Evolutionary conservation across 2,888 invertebrate genomes (phyloP), one percentile per base, ranked within the genome.

Genomic region (Noctua janthina): DNA sequence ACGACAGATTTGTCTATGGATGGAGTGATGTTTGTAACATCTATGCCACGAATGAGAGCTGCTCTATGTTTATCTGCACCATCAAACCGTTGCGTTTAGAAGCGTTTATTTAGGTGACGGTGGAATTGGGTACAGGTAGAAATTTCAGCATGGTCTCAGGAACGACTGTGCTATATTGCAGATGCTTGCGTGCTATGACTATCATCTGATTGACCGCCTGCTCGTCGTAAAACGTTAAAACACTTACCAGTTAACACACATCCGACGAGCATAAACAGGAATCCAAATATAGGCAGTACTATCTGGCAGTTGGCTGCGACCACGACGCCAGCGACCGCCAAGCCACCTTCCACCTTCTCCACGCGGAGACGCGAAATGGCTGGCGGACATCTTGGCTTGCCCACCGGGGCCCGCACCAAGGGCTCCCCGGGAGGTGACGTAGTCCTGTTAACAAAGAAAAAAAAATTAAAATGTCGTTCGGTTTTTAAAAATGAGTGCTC

Each of bases 241-340:
- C n/a, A 85, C 96, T 94, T 93, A 98, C 98, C 98, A 84, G 98
- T 98, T 83, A 98, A 97, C 78, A 98, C 98, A 92, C 98, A 97
- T 92, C 98, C 98, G 81, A 98, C 98, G 81, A 98, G 97, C 94
- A 98, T 97, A 93, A 98, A 98, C 81, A 98, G 97, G 93, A 98
- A 98, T 72, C 98, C 98, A 93, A 98, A 98, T 88, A 98, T 98
- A 51, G 98, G 98, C 87, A 98, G 96, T 83, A 98, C 98, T 88
- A 98, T 98, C 94, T 98, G 98, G 93, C 98, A 98, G 95, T 98
- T 98, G 87, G 98, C 98, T 62, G 98, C 98, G 68, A 98, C 98
- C 35, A 98, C 98, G 76, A 98, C 98, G 6, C 98, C 98, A 20
- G 98, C 98, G 68, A 98, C 98, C 94, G 98, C 98, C 81, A 98